Conservation (phyloP, 2,113 vertebrate genomes). For the Poicephalus meyeri region DNA sequence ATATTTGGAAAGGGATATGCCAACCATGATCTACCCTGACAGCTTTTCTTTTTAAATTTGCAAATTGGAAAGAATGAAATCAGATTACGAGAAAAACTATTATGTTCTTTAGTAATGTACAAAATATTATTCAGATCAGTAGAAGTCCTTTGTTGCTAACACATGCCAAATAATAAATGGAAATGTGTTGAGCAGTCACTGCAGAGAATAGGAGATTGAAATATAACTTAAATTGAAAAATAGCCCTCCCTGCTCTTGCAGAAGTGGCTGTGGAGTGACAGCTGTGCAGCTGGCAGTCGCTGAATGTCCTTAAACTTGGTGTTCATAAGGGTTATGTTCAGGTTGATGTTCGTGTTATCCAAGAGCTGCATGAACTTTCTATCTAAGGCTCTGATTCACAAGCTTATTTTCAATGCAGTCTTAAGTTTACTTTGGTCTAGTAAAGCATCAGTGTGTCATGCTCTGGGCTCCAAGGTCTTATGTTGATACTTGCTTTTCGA, state of each 20-base stretch:
- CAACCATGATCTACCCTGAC: conserved; percentile 34
- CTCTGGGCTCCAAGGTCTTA: background rate
- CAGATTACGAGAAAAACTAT: conserved; percentile 21
- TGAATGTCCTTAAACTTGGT: background rate
- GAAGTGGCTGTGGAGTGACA: background rate
- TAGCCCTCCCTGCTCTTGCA: background rate
- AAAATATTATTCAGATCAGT: background rate
- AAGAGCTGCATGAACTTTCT: background rate
- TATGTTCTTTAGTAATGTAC: background rate
- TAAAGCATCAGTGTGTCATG: background rate
- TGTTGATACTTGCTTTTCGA: background rate
- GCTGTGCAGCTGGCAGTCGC: background rate
- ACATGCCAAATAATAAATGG: conserved; percentile 39
- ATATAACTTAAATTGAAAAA: background rate
- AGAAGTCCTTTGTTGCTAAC: background rate
- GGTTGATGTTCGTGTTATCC: background rate
- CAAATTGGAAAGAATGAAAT: conserved; percentile 36
- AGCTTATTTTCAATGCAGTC: background rate
- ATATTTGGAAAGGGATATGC: conserved; percentile 32
- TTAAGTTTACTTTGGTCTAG: background rate
- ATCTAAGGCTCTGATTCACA: background rate
- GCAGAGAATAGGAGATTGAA: background rate
- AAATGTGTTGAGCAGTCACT: background rate
- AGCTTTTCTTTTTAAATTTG: conserved; percentile 35
- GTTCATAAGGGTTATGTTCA: background rate